Evolutionary conservation across 2,113 vertebrate genomes (phyloP), one percentile per base, ranked within the genome.

Genomic region (Stegastes partitus): DNA sequence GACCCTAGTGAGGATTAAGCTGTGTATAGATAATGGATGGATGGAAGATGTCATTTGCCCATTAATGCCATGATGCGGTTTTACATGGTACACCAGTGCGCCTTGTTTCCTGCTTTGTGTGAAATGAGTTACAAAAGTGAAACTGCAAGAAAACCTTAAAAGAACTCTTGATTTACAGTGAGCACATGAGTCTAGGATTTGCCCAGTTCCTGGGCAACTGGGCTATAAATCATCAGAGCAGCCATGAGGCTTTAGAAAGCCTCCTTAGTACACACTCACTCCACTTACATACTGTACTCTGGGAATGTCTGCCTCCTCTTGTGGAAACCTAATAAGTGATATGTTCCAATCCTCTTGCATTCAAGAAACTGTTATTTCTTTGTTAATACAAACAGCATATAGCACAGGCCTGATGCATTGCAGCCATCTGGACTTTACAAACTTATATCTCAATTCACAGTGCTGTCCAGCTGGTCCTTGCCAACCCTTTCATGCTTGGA

Each of bases 281-380:
- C 64, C 58, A 22, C 54, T 50, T 61, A 67, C 64, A 68, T 57
- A 21, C 45, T 56, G 37, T 62, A 47, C 56, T 70, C 72, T 81
- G 89, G 84, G 84, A 93, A 85, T 84, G 77, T 87, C 88, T 89
- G 44, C 54, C 61, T 85, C 47, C 79, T 89, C 74, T 62, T 79
- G 78, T 84, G 70, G 87, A 91, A 89, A 91, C 79, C 16, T 81
- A 47, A 68, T 26, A 79, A 58, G 82, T 11, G 19, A 74, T 63
- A 50, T 67, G 67, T 81, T 83, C 62, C 59, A 88, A 90, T 91
- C 65, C 55, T 59, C 68, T 70, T 53, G 56, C 16, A 25, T 66
- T 77, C 0, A 74, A 74, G 70, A 59, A 80, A 75, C 67, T 79
- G 74, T 54, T 66, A 83, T 72, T 86, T 83, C 70, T 82, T 21